Base-by-base conservation (phyloP, 2,888 invertebrate species). In the Athalia rosae region DNA sequence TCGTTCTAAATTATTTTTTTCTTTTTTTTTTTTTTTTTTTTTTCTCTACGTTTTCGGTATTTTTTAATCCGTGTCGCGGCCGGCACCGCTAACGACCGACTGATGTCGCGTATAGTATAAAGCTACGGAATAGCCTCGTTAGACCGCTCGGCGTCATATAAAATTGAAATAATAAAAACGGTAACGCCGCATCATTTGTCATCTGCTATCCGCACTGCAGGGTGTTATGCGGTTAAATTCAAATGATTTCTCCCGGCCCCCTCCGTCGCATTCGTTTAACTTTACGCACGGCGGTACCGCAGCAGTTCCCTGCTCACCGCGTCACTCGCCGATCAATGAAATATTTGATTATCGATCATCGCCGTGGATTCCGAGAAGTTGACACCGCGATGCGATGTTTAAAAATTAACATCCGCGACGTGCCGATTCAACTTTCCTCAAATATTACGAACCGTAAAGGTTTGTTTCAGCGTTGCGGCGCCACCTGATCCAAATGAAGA, bases 101-200 rank as follows among this genome's bases (percentile, higher is more conserved):
- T 67, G 67, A 67, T 50, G 67, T 67, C 53, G 50, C 48, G 41
- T 28, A 28, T 67, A n/a, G n/a, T n/a, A 67, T 67, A 67, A 67
- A 48, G 67, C 50, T 28, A 53, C 53, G 53, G 67, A 67, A 67
- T 67, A 67, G 67, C 67, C 67, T 67, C 67, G 67, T 67, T 67
- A 71, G 58, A 71, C 71, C 45, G 45, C 28, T 41, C 58, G 71
- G 71, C 58, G 58, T 56, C 43, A 71, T 58, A 56, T 58, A 71
- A 71, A 71, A 71, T 71, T 71, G 43, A 71, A 71, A 71, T 71
- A 71, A 71, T 71, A 71, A 71, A 71, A 71, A 58, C 45, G 71
- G 58, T 45, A 58, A 71, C 58, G 45, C 58, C 58, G 71, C 45
- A 71, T 71, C 71, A 71, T 71, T 71, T 71, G 58, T 71, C 71